Conservation (phyloP, 2,113 vertebrate species). For the Apodemus speciosus region DNA sequence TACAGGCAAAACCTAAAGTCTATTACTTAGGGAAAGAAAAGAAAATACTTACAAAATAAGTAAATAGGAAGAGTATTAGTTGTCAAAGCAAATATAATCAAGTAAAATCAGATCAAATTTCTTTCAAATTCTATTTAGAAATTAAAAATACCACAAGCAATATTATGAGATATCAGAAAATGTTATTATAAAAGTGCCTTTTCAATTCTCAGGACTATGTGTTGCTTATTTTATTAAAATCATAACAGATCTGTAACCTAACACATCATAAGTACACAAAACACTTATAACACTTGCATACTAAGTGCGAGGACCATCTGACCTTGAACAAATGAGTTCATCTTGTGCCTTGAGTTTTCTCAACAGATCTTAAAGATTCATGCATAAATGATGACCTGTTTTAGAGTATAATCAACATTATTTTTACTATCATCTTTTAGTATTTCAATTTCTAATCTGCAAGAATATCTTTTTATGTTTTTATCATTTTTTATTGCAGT, state of each 20-base stretch:
- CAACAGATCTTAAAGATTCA: conserved; percentile 4
- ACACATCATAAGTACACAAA: neutral
- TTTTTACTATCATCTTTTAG: neutral
- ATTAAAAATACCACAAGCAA: conserved; percentile 9
- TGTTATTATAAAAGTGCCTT: neutral
- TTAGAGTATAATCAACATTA: neutral
- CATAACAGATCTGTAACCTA: neutral
- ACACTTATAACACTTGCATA: conserved; percentile 38
- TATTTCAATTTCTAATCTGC: conserved; percentile 42
- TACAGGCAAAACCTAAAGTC: neutral
- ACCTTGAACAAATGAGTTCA: neutral
- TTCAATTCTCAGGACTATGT: conserved; percentile 8
- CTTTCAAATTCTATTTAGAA: conserved; percentile 29
- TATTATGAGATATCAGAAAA: conserved; percentile 33
- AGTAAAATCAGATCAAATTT: neutral
- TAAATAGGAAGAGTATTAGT: neutral
- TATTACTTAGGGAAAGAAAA: neutral
- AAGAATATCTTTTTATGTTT: neutral
- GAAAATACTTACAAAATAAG: neutral
- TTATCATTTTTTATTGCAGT: neutral
- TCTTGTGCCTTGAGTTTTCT: neutral
- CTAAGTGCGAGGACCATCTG: neutral
- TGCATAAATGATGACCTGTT: neutral
- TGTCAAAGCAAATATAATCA: conserved; percentile 2
- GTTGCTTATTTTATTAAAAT: conserved; percentile 9